Evolutionary conservation across 2,888 invertebrate species (phyloP).

Genomic region (Diarsia dahlii): DNA sequence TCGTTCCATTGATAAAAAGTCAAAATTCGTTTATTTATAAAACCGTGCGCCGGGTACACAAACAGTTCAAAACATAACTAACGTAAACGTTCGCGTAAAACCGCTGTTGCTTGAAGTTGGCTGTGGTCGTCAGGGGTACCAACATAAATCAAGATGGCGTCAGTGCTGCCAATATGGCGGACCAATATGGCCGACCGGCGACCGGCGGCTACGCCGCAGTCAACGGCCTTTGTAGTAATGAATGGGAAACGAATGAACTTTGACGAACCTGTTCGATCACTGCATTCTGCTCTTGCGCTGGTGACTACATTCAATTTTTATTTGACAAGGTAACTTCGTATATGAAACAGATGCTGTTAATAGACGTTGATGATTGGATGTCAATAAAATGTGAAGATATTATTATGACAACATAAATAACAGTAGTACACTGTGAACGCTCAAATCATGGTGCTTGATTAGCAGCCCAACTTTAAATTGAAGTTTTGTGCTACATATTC

Average conservation of each 20-base stretch:
- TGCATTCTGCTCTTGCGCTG: conserved; percentile 66
- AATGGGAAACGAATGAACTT: conserved; percentile 80
- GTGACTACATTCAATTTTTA: conserved; percentile 42
- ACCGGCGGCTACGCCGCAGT: conserved; percentile 69
- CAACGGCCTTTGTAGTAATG: conserved; percentile 83
- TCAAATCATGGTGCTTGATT: neutral
- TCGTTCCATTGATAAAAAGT: conserved; percentile 78
- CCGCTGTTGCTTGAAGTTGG: conserved; percentile 82
- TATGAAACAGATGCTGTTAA: conserved; percentile 2
- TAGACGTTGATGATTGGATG: neutral
- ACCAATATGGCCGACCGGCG: conserved; percentile 64
- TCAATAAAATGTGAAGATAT: conserved; percentile 15
- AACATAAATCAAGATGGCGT: conserved; percentile 61
- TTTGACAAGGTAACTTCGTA: conserved; percentile 29
- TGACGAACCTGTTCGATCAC: conserved; percentile 79
- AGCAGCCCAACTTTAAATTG: neutral
- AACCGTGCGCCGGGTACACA: conserved; percentile 66
- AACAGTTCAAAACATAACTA: conserved; percentile 85
- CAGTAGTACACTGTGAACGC: neutral
- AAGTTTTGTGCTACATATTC: neutral
- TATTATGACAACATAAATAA: neutral
- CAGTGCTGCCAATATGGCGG: conserved; percentile 61
- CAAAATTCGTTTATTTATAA: conserved; percentile 65
- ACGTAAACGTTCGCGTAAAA: conserved; percentile 84
- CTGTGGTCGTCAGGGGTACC: conserved; percentile 59